Evolutionary conservation across 2,113 vertebrate genomes (phyloP), one percentile per base, ranked within the genome.

Genomic region (Cyphomyrus discorhynchus): DNA sequence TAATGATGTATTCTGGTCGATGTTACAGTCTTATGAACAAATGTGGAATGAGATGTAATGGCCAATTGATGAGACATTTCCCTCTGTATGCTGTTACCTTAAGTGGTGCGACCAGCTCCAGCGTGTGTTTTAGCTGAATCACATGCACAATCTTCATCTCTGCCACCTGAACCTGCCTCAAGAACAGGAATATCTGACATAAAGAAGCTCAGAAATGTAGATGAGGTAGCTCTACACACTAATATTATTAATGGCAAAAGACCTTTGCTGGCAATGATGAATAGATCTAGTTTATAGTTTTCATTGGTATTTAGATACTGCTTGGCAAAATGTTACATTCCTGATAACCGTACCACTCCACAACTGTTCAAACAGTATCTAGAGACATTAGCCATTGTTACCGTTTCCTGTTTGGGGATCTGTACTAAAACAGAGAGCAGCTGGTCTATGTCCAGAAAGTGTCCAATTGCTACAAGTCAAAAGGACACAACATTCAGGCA

Each of bases 121-220:
- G 93, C 0, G 97, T 98, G 94, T 99, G 98, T 92, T 99, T 99
- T 92, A 99, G 93, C 93, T 98, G 97, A 93, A 99, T 99, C 91
- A 98, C 93, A 92, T 99, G 98, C n/a, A 96, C 96, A 94, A 99
- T 99, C 94, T 99, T 99, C 90, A 98, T 96, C 93, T 99, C 98
- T 90, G 98, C 97, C 85, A 95, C 95, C 94, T 97, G 97, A 92
- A 97, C 94, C 98, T 99, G 93, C 91, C 91, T 74, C 31, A 27
- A 31, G 53, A 91, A 85, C 42, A 66, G 42, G 74, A 8, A 87
- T 7, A 46, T 8, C 70, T 86, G 85, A 39, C 15, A 46, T 49
- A 50, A 87, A 80, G 3, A 83, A 50, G 58, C 87, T 47, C 42
- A 24, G n/a, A 27, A 52, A 86, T 31, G 24, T 85, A 87, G 8